Percentiles rank a stretch among this genome's conserved stretches.
These are phyloP conservation scores for Eupithecia dodoneata DNA, from an alignment of 2,888 invertebrate genomes.

Conservation along the genomic window DNA sequence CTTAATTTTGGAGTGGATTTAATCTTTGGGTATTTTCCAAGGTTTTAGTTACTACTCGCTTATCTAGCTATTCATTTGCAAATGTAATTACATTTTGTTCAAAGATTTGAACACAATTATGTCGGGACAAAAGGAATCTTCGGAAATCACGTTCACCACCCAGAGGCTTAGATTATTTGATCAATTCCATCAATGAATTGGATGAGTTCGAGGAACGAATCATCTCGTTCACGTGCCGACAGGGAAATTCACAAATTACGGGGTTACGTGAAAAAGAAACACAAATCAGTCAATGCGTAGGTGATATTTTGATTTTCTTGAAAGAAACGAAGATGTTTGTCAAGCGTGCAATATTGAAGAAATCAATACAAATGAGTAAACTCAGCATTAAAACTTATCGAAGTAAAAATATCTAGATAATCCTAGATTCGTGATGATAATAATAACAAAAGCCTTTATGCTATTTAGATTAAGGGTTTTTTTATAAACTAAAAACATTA, in stretches of 20 bases:
- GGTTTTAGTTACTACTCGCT: neutral
- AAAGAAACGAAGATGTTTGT: neutral
- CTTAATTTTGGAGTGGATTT: neutral
- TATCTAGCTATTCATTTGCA: neutral
- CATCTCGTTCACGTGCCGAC: neutral
- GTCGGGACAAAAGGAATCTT: neutral
- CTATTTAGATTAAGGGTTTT: too few species aligned
- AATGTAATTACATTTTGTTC: constrained; percentile 9
- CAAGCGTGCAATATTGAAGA: neutral
- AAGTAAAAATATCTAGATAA: too few species aligned
- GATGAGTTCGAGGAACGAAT: neutral
- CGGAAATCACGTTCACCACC: constrained; percentile 3
- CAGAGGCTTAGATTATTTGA: neutral
- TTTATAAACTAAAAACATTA: too few species aligned
- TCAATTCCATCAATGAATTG: constrained; percentile 4
- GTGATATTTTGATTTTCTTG: neutral
- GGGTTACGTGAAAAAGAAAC: neutral
- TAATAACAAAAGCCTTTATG: too few species aligned
- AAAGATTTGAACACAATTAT: constrained; percentile 10
- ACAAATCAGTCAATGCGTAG: neutral
- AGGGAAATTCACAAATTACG: constrained; percentile 2
- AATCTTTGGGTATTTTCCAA: neutral
- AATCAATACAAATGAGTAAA: neutral
- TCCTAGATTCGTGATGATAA: neutral
- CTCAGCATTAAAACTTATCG: neutral